Evolutionary conservation across 2,797 vertebrate species (phyloP).

Genomic region (Melanitta fusca): DNA sequence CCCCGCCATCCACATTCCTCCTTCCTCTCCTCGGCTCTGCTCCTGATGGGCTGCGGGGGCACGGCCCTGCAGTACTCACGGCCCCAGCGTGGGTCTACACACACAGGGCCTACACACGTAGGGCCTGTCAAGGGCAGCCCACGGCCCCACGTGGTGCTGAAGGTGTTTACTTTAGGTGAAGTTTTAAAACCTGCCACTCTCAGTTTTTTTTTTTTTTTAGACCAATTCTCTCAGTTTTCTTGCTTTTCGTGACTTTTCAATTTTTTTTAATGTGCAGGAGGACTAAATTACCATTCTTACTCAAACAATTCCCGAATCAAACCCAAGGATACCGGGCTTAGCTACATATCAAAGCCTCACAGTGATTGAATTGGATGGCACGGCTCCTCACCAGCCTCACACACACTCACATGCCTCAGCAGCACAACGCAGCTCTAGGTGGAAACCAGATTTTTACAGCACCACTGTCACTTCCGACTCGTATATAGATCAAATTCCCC

Average conservation of each 20-base stretch:
- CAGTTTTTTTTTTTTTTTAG: background rate
- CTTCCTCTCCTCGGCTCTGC: background rate
- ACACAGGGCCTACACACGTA: accelerated
- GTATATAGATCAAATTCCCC: background rate
- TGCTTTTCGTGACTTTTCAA: background rate
- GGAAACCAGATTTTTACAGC: slow-evolving; percentile 21
- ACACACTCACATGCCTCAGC: background rate
- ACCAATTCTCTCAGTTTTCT: background rate
- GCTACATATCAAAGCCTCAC: background rate
- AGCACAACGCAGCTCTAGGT: background rate
- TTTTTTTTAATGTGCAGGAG: background rate
- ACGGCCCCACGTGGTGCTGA: background rate
- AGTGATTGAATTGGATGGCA: background rate
- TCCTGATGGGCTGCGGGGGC: background rate
- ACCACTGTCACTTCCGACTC: background rate
- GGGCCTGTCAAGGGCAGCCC: background rate
- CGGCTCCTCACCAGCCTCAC: background rate
- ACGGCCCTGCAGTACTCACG: background rate
- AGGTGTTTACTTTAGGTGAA: accelerated
- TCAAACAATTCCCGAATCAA: background rate
- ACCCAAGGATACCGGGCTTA: background rate
- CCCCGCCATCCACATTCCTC: slow-evolving; percentile 9
- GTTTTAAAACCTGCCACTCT: background rate
- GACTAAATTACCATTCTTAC: background rate
- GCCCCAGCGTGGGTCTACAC: no score